These are phyloP conservation scores for Struthidea cinerea DNA, from an alignment of 2,113 vertebrate species.

Conservation along the genomic window DNA sequence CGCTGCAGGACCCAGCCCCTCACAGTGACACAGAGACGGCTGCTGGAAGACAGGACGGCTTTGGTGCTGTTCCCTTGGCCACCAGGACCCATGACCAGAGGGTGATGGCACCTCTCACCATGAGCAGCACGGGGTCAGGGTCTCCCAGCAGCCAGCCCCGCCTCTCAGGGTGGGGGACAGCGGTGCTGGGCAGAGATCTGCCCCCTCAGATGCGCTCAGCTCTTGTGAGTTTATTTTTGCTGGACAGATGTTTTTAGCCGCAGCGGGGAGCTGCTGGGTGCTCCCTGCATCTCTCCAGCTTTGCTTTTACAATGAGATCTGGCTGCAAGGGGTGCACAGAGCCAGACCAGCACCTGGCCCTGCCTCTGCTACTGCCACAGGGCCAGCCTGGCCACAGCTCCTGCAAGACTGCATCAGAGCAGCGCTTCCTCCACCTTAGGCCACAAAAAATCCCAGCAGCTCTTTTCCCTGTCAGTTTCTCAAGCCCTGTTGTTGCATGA, in stretches of 20 bases:
- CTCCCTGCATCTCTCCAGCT: background rate
- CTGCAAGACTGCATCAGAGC: accelerated
- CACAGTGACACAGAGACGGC: accelerated
- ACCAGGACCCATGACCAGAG: accelerated
- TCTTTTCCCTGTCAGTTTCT: background rate
- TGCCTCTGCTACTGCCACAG: background rate
- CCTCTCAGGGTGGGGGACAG: background rate
- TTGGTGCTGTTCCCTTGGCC: accelerated
- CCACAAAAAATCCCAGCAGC: background rate
- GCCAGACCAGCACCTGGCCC: background rate
- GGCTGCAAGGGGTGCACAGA: background rate
- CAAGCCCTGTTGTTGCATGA: conserved; percentile 24
- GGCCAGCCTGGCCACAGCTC: background rate
- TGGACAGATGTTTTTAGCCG: background rate
- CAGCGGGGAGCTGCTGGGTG: background rate
- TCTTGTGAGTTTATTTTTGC: background rate
- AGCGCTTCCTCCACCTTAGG: background rate
- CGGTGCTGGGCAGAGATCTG: background rate
- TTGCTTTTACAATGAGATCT: background rate
- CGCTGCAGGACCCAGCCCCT: background rate
- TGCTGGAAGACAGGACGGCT: background rate
- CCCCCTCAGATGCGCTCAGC: accelerated
- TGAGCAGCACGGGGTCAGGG: background rate
- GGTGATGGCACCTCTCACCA: background rate
- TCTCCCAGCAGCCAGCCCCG: background rate